Evolutionary conservation across 2,113 vertebrate species (phyloP).

Genomic region (Opisthocomus hoazin): DNA sequence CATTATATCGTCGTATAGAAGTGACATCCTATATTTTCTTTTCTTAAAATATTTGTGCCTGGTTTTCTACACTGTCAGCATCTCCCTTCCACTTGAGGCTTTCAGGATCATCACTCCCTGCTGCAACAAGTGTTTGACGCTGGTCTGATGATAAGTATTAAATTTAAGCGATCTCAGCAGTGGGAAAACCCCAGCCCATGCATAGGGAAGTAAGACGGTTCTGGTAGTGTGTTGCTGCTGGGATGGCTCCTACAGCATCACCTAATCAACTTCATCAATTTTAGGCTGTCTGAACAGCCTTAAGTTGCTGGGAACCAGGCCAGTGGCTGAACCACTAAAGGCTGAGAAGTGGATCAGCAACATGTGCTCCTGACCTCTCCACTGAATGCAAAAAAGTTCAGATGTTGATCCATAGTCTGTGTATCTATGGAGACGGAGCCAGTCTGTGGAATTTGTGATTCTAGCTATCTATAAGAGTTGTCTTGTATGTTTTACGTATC

Average conservation of each 20-base stretch:
- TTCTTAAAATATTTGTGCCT: neutral
- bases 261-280: neutral
- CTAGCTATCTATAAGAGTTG: neutral
- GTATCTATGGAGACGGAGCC: neutral
- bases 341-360: neutral
- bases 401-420: neutral
- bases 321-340: neutral
- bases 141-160: neutral
- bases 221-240: neutral
- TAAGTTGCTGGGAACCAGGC: neutral
- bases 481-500: neutral
- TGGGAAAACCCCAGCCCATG: neutral
- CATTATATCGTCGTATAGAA: neutral
- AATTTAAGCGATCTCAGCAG: neutral
- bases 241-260: neutral
- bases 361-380: neutral
- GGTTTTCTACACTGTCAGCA: neutral
- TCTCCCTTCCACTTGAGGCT: neutral
- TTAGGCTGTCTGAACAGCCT: neutral
- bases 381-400: neutral
- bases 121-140: neutral
- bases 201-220: neutral
- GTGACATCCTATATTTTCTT: neutral
- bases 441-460: accelerated
- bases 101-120: neutral